Base-by-base conservation (phyloP, 2,888 invertebrate species). In the Helleia helle region DNA sequence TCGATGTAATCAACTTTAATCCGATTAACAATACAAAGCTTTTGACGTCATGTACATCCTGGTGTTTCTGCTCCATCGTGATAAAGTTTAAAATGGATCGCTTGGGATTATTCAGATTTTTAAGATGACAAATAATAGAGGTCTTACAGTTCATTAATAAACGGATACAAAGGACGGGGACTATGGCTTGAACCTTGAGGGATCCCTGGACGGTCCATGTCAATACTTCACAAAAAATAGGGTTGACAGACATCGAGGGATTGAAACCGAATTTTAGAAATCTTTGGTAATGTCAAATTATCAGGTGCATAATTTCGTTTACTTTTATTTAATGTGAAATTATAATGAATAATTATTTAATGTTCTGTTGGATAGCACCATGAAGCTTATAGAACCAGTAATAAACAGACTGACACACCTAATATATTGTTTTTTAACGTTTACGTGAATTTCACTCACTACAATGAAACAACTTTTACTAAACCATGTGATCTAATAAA, bases 111-210 rank as follows among this genome's bases (percentile, higher is more conserved):
- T 28, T 30, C 12, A 24, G 27, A 38, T 44, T 46, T 44, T 41
- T 44, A 42, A 48, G 46, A 56, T 56, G 63, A 63, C 65, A 59
- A 54, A 56, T 56, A 55, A 48, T 34, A 34, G 34, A 34, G 46
- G 50, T 58, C 59, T 65, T 59, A 62, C 52, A 55, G 56, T 63
- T 65, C 62, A 65, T 69, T 69, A 62, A 58, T 58, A 66, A 45
- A 56, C 22, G 52, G 49, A 58, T 54, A 65, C 59, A 66, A 67
- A 58, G 54, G 47, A 40, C 49, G 38, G 46, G 54, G 50, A 55
- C 62, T 56, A 53, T 61, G 58, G 56, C 54, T 43, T 55, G 52
- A 51, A n/a, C 51, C 54, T 52, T 54, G 48, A 57, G 58, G 59
- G 64, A 62, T 56, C 58, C 50, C 53, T 56, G 56, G 58, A 64